Evolutionary conservation across 2,888 invertebrate genomes (phyloP), one percentile per base, ranked within the genome.

Genomic region (Watsonalla cultraria): DNA sequence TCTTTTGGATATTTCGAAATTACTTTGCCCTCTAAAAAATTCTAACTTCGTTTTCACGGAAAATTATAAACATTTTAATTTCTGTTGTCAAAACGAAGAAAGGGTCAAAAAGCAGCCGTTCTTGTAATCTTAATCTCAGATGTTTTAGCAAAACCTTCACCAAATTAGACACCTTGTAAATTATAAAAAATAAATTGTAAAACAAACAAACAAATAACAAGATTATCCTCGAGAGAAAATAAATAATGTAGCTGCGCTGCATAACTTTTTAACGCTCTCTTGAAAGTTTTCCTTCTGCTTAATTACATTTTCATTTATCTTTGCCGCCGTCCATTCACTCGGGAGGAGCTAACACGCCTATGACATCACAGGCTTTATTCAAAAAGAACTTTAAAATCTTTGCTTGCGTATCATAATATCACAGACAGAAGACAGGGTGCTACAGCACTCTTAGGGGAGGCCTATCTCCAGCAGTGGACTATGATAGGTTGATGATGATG

Each of bases 221-320:
- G 76, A 82, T 84, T 82, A 81, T 73, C 64, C 73, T 65, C 60
- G 70, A 68, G 71, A 70, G 68, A 70, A 75, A 78, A 82, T 84
- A 87, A 86, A 86, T 85, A 86, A 86, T 82, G 80, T 78, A 75
- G 76, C 72, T 55, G 54, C 72, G 78, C 72, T 75, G 77, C 76
- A 69, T 72, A 86, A 85, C 76, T 84, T 85, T 80, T 86, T 84
- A 83, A 82, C 78, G 77, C 76, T 79, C 74, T 78, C 76, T 76
- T 75, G 76, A 83, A 83, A 84, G 75, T 86, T 87, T 81, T 77
- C 76, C 78, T 80, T 76, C 71, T 80, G 81, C 82, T 84, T 88
- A 87, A 87, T 88, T 87, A 86, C 82, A 69, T 84, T 87, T 86
- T 86, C 84, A 87, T 86, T 86, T 85, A 84, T 84, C 84, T 86